Evolutionary conservation across 1,140 invertebrate genomes (phyloP), one percentile per base, ranked within the genome.

Genomic region (Aphidius ervi): DNA sequence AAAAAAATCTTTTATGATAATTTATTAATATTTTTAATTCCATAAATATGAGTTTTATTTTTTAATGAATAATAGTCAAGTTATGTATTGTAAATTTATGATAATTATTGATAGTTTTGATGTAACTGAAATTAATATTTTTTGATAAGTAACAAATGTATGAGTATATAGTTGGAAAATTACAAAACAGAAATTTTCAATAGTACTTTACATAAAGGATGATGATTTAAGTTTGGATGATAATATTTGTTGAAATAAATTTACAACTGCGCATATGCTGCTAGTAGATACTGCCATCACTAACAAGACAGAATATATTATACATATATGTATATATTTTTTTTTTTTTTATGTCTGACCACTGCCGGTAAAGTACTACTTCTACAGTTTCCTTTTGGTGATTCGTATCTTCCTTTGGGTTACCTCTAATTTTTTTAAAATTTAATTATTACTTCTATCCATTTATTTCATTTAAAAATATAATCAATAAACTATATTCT

Each of bases 191-290:
- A 31, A 31, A 4, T 31, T 31, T 31, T 31, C 4, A 31, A 31
- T 31, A 31, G 23, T 31, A 31, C 4, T 31, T 31, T 31, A 31
- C 4, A 31, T 31, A 31, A 31, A 1, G 23, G 23, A 73, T 75
- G 72, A 73, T 70, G 66, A 67, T 72, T 64, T 67, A 71, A 54
- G 71, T 73, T 72, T 53, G 46, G 57, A 58, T 59, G 57, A 59
- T 65, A 61, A 65, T 62, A 59, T 62, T 62, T 61, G 59, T 61
- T n/a, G 46, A 57, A 46, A 23, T 23, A 9, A 49, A 61, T 48
- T 39, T 49, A 40, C 58, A 58, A 58, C 43, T 48, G 65, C 68
- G 67, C 70, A 67, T 65, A 65, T 64, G 67, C 65, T 6, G 64
- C 67, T 61, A 65, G 62, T 63, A 66, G 59, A 66, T 61, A 16